These are phyloP conservation scores for Cacoxenus indagator DNA, from an alignment of 2,888 invertebrate species.

Conservation along the genomic window DNA sequence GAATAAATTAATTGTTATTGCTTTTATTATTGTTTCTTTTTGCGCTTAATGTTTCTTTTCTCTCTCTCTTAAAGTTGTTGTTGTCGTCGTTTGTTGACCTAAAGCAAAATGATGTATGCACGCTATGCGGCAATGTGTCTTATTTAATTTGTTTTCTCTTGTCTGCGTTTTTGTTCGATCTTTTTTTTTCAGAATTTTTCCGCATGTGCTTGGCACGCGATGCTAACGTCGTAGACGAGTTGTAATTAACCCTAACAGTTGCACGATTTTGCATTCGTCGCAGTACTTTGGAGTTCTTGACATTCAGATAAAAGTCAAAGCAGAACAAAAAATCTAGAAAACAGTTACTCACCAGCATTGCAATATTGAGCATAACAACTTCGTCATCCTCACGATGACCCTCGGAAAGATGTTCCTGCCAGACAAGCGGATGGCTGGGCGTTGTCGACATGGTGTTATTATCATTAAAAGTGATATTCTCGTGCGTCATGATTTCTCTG, in stretches of 20 bases:
- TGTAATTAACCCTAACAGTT: background rate
- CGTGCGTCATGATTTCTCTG: constrained; percentile 81
- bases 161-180: constrained; percentile 20
- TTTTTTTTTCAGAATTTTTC: constrained; percentile 24
- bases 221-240: constrained; percentile 14
- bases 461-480: constrained; percentile 79
- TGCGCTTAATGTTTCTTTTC: background rate
- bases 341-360: constrained; percentile 80
- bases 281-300: too few relatives aligned
- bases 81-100: constrained; percentile 54
- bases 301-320: background rate
- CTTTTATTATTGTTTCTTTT: constrained; percentile 10
- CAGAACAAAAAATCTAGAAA: constrained; percentile 59
- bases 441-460: constrained; percentile 81
- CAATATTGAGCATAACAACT: constrained; percentile 84
- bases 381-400: constrained; percentile 82
- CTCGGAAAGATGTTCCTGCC: constrained; percentile 82
- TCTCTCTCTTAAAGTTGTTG: constrained; percentile 32
- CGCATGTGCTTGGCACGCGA: constrained; percentile 49
- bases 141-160: constrained; percentile 28
- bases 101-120: too few relatives aligned
- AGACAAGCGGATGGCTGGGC: constrained; percentile 81
- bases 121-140: too few relatives aligned
- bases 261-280: too few relatives aligned
- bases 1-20: constrained; percentile 19